A percentile compares a stretch with the other conserved stretches of the same genome.
Conservation (phyloP, 1,140 invertebrate species). For the Achatina immaculata region DNA sequence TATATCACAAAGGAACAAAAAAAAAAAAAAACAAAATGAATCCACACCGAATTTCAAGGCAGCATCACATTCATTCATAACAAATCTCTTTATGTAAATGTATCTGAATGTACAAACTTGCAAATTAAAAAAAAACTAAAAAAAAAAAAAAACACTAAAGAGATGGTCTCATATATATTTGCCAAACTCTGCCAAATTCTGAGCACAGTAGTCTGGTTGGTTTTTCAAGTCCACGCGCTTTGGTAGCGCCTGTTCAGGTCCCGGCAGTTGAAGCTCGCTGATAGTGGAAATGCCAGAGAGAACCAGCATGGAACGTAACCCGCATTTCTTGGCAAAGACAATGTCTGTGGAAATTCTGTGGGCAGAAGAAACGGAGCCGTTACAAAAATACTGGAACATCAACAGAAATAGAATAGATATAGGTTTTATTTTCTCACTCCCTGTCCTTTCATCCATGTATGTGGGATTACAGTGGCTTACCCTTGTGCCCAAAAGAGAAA, state of each 20-base stretch:
- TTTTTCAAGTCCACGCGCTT: neutral
- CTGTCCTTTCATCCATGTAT: neutral
- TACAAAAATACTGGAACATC: neutral
- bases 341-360: constrained; percentile 58
- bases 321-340: constrained; percentile 51
- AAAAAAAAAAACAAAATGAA: no score
- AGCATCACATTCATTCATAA: no score
- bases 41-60: no score
- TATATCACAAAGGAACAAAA: no score
- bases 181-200: constrained; percentile 34
- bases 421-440: neutral
- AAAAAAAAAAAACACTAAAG: no score
- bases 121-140: no score
- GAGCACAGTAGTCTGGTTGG: constrained; percentile 39
- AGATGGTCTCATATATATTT: constrained; percentile 38
- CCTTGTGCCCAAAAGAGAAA: neutral
- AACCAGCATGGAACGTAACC: constrained; percentile 54
- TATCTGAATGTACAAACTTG: no score
- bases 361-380: constrained; percentile 3
- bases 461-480: neutral
- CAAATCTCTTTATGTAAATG: no score
- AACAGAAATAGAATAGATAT: neutral
- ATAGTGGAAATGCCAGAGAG: constrained; percentile 47
- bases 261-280: neutral
- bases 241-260: neutral